phyloP scores from a whole-genome alignment of 2,797 vertebrate genomes.

The Phaenicophaeus curvirostris region DNA sequence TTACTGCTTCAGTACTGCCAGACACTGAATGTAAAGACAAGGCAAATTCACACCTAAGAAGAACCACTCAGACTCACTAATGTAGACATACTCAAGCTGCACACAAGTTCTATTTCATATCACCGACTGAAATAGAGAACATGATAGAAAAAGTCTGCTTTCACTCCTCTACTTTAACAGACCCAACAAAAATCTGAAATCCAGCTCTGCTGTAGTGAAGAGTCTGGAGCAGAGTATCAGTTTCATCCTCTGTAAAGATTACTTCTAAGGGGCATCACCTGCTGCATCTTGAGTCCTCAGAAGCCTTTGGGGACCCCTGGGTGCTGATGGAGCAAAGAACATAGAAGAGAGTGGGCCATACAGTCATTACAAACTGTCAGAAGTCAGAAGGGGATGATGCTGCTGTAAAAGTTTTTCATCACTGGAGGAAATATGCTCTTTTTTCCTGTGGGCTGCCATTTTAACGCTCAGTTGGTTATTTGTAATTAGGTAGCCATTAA shows the following conservation, averaged over 20 bases:
- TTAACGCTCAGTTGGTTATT: neutral
- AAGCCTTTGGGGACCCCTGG: neutral
- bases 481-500: neutral
- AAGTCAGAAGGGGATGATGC: neutral
- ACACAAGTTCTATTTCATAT: neutral
- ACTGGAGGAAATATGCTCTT: neutral
- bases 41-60: neutral
- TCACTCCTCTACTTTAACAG: neutral
- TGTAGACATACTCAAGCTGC: neutral
- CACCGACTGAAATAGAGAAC: neutral
- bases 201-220: neutral
- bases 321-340: neutral
- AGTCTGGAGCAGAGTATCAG: neutral
- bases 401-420: neutral
- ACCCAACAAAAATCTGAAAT: neutral
- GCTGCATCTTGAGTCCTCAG: neutral
- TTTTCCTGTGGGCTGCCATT: neutral
- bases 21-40: neutral
- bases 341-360: neutral
- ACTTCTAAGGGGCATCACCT: neutral
- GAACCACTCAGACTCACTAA: neutral
- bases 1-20: neutral
- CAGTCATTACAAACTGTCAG: neutral
- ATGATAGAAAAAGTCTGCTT: neutral
- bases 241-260: neutral